Evolutionary conservation across 2,113 vertebrate genomes (phyloP).

Genomic region (Illadopsis cleaveri): DNA sequence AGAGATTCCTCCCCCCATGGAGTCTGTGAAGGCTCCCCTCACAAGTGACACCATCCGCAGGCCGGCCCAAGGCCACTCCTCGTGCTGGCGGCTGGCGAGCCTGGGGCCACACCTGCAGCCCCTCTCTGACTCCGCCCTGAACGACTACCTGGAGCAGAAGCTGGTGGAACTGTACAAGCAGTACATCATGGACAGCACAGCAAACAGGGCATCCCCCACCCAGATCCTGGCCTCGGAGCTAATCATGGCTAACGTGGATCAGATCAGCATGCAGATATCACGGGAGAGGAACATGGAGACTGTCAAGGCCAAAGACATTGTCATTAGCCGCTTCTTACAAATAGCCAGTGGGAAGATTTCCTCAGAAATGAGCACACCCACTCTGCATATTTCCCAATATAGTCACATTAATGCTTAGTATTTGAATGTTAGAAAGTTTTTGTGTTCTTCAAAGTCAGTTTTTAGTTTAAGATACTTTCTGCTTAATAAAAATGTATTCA

Average conservation of each 20-base stretch:
- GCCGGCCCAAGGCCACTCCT: conserved; percentile 73
- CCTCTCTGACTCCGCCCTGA: conserved; percentile 89
- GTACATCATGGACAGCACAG: conserved; percentile 88
- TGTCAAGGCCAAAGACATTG: conserved; percentile 89
- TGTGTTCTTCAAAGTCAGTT: neutral
- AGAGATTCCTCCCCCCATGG: conserved; percentile 82
- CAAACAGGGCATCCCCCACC: conserved; percentile 74
- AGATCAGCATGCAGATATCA: conserved; percentile 90
- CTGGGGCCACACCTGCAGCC: conserved; percentile 83
- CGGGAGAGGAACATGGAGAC: conserved; percentile 90
- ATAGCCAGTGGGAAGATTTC: conserved; percentile 85
- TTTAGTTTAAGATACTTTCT: neutral
- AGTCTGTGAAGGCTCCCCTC: conserved; percentile 59
- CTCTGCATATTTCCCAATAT: conserved; percentile 89
- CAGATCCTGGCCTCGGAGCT: conserved; percentile 89
- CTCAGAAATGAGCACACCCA: conserved; percentile 91
- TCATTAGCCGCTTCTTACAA: conserved; percentile 86
- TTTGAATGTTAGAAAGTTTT: neutral
- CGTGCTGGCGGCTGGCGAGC: conserved; percentile 82
- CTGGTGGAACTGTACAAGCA: conserved; percentile 91
- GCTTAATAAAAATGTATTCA: neutral
- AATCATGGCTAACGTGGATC: conserved; percentile 89
- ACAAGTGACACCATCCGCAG: neutral
- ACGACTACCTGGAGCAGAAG: conserved; percentile 93
- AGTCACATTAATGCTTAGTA: conserved; percentile 59